These are phyloP conservation scores for Zeugodacus cucurbitae DNA, from an alignment of 1,140 invertebrate genomes.

Conservation along the genomic window DNA sequence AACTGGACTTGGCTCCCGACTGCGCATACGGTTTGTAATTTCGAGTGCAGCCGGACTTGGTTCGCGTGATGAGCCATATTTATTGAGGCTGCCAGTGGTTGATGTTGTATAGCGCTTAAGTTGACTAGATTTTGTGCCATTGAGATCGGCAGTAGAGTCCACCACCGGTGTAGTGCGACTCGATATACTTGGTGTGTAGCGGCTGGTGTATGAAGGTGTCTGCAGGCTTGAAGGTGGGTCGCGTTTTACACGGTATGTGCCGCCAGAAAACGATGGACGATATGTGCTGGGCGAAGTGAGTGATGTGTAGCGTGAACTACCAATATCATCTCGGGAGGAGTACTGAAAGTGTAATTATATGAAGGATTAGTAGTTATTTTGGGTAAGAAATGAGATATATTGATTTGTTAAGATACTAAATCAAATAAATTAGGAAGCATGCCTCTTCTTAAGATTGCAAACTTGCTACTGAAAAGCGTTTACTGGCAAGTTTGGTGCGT, in stretches of 20 bases:
- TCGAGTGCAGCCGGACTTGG: constrained; percentile 61
- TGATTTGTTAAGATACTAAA: too few relatives aligned
- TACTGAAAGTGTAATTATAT: constrained; percentile 49
- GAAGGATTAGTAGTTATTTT: too few relatives aligned
- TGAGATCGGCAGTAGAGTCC: background rate
- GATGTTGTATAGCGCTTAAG: constrained; percentile 56
- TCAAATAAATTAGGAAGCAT: too few relatives aligned
- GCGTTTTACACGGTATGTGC: constrained; percentile 61
- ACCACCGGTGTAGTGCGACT: constrained; percentile 45
- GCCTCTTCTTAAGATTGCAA: too few relatives aligned
- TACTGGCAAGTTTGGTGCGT: too few relatives aligned
- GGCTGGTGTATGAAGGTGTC: constrained; percentile 53
- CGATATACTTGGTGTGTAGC: constrained; percentile 47
- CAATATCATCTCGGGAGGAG: constrained; percentile 51
- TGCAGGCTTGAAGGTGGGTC: constrained; percentile 48
- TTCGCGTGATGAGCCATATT: constrained; percentile 59
- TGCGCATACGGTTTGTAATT: constrained; percentile 58
- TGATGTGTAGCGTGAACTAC: constrained; percentile 50
- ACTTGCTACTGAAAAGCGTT: too few relatives aligned
- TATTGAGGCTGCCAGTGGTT: constrained; percentile 52
- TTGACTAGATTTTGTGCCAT: constrained; percentile 51
- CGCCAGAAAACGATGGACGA: constrained; percentile 62
- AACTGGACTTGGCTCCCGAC: constrained; percentile 59
- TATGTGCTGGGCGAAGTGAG: constrained; percentile 59
- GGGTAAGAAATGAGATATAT: too few relatives aligned